Conservation (phyloP, 2,888 invertebrate genomes). For the Pherbina coryleti region DNA sequence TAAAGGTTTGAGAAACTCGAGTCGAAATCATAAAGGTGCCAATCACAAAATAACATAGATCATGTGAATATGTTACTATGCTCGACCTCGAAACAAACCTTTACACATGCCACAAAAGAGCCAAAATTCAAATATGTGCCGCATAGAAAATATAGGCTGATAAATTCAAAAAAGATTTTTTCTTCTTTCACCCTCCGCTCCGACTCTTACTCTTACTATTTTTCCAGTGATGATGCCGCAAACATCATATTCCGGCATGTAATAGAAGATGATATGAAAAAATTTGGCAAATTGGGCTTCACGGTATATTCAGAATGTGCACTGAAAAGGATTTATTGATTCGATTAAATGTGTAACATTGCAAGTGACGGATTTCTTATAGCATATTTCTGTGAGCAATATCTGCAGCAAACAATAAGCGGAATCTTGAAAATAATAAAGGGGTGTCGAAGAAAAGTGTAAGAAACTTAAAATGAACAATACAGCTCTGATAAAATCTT, state of each 20-base stretch:
- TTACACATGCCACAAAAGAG: too few species aligned
- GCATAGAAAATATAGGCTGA: not conserved
- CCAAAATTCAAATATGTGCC: not conserved
- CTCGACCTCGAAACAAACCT: too few species aligned
- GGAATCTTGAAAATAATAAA: not conserved
- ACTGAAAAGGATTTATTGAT: not conserved
- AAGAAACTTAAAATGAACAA: not conserved
- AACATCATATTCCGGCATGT: too few species aligned
- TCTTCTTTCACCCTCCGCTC: too few species aligned
- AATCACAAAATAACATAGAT: too few species aligned
- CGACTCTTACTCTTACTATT: too few species aligned
- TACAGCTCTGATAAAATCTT: not conserved
- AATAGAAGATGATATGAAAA: not conserved
- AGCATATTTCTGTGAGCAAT: not conserved
- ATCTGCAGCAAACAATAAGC: not conserved
- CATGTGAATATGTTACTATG: too few species aligned
- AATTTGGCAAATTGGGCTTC: not conserved
- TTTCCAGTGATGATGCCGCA: too few species aligned
- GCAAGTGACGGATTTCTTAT: not conserved
- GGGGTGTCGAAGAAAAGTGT: not conserved
- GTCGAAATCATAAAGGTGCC: too few species aligned
- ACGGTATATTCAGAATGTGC: not conserved
- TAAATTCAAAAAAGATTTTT: too few species aligned
- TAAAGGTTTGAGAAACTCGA: too few species aligned
- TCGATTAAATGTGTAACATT: constrained; percentile 6